phyloP scores from a whole-genome alignment of 2,113 vertebrate species.

The Hyaena hyaena region DNA sequence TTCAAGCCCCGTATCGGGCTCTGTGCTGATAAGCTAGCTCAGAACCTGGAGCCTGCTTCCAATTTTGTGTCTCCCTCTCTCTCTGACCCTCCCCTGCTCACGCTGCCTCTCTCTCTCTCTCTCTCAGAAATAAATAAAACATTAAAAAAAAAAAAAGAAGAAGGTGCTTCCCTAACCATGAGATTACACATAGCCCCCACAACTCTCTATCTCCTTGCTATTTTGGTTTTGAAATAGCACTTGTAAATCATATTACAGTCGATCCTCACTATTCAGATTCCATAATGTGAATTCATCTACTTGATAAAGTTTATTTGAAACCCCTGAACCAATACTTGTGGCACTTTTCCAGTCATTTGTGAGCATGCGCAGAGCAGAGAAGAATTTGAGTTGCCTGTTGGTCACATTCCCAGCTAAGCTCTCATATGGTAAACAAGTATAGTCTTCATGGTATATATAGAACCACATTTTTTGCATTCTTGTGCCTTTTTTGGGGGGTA shows the following conservation, averaged over 20 bases:
- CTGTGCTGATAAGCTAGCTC: too few relatives aligned
- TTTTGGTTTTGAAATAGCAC: conserved; percentile 39
- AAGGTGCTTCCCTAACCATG: background rate
- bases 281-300: background rate
- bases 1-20: too few relatives aligned
- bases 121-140: too few relatives aligned
- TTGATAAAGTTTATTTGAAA: conserved; percentile 52
- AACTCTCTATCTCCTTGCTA: background rate
- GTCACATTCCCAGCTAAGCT: background rate
- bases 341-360: background rate
- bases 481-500: background rate
- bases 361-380: background rate
- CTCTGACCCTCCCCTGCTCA: too few relatives aligned
- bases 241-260: conserved; percentile 21
- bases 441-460: background rate
- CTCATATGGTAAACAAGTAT: background rate
- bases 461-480: background rate
- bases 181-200: background rate
- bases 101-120: too few relatives aligned
- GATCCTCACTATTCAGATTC: background rate
- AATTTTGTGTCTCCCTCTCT: too few relatives aligned
- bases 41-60: too few relatives aligned
- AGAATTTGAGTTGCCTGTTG: background rate
- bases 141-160: background rate
- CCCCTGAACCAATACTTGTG: background rate